phyloP scores from a whole-genome alignment of 2,797 vertebrate species.

The Mus minutoides region DNA sequence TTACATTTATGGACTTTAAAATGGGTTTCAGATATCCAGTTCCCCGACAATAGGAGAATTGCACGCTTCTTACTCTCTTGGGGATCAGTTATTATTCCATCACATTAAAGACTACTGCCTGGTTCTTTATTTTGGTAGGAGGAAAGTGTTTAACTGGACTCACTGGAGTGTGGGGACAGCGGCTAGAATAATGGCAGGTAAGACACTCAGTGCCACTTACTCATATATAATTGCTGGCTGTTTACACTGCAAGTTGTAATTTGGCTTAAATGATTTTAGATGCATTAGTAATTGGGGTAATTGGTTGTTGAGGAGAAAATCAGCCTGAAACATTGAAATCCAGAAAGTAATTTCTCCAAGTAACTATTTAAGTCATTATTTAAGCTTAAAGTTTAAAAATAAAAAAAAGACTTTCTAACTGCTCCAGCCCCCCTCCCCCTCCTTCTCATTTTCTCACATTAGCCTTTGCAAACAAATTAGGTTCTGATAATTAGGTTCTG shows the following conservation, averaged over 20 bases:
- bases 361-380: conserved; percentile 63
- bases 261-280: conserved; percentile 66
- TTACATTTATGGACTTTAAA: conserved; percentile 41
- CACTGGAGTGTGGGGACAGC: conserved; percentile 90
- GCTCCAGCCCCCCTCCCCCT: background rate
- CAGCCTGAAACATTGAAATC: conserved; percentile 65
- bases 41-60: background rate
- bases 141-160: conserved; percentile 92
- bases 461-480: conserved; percentile 12
- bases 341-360: conserved; percentile 67
- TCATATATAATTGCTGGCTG: conserved; percentile 51
- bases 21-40: conserved; percentile 18
- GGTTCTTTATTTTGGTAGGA: conserved; percentile 85
- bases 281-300: conserved; percentile 65
- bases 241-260: conserved; percentile 51
- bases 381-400: conserved; percentile 51
- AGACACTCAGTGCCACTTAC: conserved; percentile 75
- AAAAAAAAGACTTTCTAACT: conserved; percentile 26
- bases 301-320: conserved; percentile 69
- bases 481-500: background rate
- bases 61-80: conserved; percentile 28
- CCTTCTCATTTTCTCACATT: background rate
- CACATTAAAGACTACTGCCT: conserved; percentile 27
- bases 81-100: conserved; percentile 17
- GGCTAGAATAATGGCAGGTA: conserved; percentile 92